These are phyloP conservation scores for Cynodonichthys magdalenae DNA, from an alignment of 2,797 vertebrate species.

Conservation along the genomic window DNA sequence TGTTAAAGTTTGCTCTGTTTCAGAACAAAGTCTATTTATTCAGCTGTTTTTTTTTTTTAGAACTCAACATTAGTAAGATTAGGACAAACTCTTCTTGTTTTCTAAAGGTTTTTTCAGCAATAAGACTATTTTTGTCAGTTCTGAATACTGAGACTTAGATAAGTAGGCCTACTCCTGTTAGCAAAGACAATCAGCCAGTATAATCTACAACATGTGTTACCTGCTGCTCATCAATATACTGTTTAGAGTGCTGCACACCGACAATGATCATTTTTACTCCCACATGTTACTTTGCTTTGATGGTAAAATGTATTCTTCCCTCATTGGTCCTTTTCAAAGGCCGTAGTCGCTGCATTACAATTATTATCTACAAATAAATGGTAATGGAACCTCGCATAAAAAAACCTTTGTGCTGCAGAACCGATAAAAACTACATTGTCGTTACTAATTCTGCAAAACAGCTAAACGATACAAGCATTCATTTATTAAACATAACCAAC, in stretches of 20 bases:
- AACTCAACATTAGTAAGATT: conserved; percentile 9
- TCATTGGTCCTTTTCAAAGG: not conserved
- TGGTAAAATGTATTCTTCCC: not conserved
- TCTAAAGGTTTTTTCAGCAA: conserved; percentile 1
- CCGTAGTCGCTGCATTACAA: not conserved
- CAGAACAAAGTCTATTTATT: conserved; percentile 2
- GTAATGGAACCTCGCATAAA: not conserved
- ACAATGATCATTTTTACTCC: not conserved
- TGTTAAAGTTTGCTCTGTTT: not conserved
- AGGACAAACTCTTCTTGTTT: conserved; percentile 6
- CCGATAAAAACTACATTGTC: not conserved
- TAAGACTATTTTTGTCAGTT: not conserved
- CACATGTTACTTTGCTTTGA: not conserved
- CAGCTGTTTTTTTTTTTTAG: not conserved
- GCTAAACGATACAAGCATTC: no score
- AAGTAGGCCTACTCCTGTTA: no score
- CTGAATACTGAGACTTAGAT: not conserved
- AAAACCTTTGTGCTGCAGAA: not conserved
- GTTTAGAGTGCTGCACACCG: not conserved
- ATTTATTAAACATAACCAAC: no score
- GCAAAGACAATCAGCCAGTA: not conserved
- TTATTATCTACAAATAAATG: not conserved
- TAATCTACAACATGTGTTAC: not conserved
- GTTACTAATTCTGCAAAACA: no score
- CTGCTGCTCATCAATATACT: not conserved